Evolutionary conservation across 2,797 vertebrate genomes (phyloP).

Genomic region (Micropoecilia bifurca): DNA sequence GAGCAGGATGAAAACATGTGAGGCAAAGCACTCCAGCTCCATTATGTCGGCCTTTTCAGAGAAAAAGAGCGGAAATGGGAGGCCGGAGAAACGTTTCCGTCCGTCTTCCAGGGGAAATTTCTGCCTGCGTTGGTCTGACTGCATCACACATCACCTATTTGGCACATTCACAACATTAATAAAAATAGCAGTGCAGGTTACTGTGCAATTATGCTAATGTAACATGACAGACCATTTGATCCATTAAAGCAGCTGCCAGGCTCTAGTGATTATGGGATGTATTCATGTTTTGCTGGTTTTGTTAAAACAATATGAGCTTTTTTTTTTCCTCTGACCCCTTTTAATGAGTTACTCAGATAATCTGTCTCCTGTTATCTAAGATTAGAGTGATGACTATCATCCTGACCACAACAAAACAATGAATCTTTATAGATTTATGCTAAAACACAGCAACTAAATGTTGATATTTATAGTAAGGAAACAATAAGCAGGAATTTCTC

Average conservation of each 20-base stretch:
- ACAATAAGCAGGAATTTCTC: neutral
- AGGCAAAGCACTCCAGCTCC: constrained; percentile 2
- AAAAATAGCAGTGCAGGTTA: constrained; percentile 30
- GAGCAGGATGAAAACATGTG: constrained; percentile 22
- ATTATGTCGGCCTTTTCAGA: constrained; percentile 18
- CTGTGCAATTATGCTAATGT: constrained; percentile 51
- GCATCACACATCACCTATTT: constrained; percentile 27
- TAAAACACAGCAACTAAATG: neutral
- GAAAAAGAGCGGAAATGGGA: constrained; percentile 11
- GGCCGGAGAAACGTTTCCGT: constrained; percentile 1
- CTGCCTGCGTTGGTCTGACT: constrained; percentile 27
- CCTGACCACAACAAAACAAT: constrained; percentile 1
- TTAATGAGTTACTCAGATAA: constrained; percentile 42
- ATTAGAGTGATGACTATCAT: constrained; percentile 2
- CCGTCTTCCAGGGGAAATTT: neutral
- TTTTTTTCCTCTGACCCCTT: constrained; percentile 27
- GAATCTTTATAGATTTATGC: neutral
- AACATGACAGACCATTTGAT: constrained; percentile 48
- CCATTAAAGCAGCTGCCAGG: constrained; percentile 42
- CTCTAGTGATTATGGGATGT: constrained; percentile 44
- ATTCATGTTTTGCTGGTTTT: constrained; percentile 43
- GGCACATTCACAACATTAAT: constrained; percentile 28
- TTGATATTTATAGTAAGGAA: constrained; percentile 5
- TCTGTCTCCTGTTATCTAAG: constrained; percentile 36
- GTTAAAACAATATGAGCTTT: constrained; percentile 35